Evolutionary conservation across 2,888 invertebrate species (phyloP), one percentile per base, ranked within the genome.

Genomic region (Drosophila affinis): DNA sequence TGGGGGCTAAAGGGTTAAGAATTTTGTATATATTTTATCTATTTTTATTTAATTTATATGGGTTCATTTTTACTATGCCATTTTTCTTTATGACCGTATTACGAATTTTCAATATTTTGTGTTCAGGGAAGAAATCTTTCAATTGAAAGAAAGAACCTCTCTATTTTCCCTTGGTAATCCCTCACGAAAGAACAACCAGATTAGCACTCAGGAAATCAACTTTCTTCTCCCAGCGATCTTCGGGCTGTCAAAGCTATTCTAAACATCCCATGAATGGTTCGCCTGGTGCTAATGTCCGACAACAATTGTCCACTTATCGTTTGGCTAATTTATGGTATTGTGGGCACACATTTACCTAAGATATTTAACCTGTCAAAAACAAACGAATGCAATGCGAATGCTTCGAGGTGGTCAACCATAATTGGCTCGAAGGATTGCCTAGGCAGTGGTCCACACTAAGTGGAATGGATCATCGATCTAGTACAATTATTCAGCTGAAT

Each of bases 291-390:
- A 73, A 73, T 71, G 53, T 54, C 46, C 34, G 51, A 29, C 64
- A 54, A 79, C 76, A 81, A 84, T 79, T 74, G 73, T 58, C 81
- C 77, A 81, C 74, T 84, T 81, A 84, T 62, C 81, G 70, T 59
- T 18, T 29, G 68, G 58, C 73, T 81, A 81, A 84, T 81, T 81
- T 65, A 53, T 62, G 18, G 57, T 53, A 53, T 62, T 18, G 57
- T 53, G 47, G 17, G 57, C 62, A 53, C 49, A 61, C 49, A 64
- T 67, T 67, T 64, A 64, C 55, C 55, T n/a, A 27, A 49, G 27
- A 64, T 51, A 64, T 67, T 67, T 64, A 67, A 39, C 21, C 65
- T 67, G 65, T 55, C 65, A 55, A 64, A 51, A 64, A 39, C 64
- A 39, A 39, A 39, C 39, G 39, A 14, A 39, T 51, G 65, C 21